Conservation (phyloP, 2,888 invertebrate species). For the Brenthis hecate region DNA sequence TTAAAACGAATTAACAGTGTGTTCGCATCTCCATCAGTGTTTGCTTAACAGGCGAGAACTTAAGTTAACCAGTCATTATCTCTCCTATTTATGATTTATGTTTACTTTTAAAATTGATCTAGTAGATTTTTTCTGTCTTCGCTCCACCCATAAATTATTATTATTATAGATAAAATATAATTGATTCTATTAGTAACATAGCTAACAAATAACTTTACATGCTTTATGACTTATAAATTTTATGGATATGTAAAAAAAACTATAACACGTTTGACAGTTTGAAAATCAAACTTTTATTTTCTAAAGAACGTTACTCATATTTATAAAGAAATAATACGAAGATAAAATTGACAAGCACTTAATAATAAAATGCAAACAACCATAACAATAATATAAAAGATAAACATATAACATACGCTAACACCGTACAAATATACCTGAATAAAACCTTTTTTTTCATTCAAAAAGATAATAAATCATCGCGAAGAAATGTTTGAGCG, state of each 20-base stretch:
- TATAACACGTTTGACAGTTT: too few species aligned
- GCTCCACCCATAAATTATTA: not conserved
- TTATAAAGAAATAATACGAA: too few species aligned
- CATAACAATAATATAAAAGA: constrained; percentile 5
- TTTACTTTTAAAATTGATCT: constrained; percentile 41
- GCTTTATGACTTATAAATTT: too few species aligned
- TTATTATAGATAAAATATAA: too few species aligned
- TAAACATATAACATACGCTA: not conserved
- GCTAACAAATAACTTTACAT: too few species aligned
- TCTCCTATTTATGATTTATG: constrained; percentile 75
- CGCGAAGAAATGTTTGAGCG: constrained; percentile 36
- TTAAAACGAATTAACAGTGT: constrained; percentile 5
- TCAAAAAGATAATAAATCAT: constrained; percentile 35
- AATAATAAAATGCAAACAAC: not conserved
- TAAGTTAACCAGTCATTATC: constrained; percentile 77
- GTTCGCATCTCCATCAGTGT: constrained; percentile 62
- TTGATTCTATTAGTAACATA: too few species aligned
- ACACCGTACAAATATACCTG: not conserved
- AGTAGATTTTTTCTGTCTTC: not conserved
- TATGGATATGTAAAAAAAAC: too few species aligned
- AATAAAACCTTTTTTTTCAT: constrained; percentile 17
- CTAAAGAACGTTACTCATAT: too few species aligned
- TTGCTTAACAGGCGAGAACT: constrained; percentile 82
- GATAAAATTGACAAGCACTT: too few species aligned
- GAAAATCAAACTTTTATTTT: too few species aligned